These are phyloP conservation scores for Caenorhabditis latens DNA, from an alignment of 1,140 invertebrate species.

Conservation along the genomic window DNA sequence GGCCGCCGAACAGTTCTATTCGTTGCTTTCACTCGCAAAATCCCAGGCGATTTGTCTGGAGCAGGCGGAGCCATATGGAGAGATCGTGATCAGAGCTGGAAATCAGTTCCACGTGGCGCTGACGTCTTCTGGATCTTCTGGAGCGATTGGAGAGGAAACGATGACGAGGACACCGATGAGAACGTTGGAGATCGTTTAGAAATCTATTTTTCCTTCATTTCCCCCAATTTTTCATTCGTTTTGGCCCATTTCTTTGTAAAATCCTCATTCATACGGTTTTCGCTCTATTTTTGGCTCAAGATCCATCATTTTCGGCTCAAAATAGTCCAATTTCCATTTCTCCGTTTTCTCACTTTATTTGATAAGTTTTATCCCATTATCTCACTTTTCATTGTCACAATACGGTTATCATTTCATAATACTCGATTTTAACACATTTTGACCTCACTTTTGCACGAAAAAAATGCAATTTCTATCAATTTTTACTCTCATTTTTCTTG, in stretches of 20 bases:
- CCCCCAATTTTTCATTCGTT: neutral
- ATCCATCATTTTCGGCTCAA: no score
- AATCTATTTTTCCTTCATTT: neutral
- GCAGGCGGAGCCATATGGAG: conserved; percentile 27
- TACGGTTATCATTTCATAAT: no score
- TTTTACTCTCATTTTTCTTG: no score
- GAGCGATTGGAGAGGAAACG: neutral
- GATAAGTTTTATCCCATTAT: no score
- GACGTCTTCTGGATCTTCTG: neutral
- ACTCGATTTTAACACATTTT: no score
- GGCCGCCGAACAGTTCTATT: conserved; percentile 37
- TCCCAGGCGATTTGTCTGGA: neutral
- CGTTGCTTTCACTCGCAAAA: neutral
- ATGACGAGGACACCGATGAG: neutral
- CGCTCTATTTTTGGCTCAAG: no score
- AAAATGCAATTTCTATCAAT: neutral
- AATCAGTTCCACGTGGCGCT: neutral
- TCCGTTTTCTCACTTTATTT: no score
- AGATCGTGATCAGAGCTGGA: neutral
- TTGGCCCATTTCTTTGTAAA: neutral
- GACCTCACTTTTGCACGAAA: no score
- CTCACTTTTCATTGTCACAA: no score
- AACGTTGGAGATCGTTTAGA: neutral
- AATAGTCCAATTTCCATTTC: no score
- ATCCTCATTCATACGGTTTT: no score